Evolutionary conservation across 2,797 vertebrate species (phyloP), one percentile per base, ranked within the genome.

Genomic region (Acropternis orthonyx): DNA sequence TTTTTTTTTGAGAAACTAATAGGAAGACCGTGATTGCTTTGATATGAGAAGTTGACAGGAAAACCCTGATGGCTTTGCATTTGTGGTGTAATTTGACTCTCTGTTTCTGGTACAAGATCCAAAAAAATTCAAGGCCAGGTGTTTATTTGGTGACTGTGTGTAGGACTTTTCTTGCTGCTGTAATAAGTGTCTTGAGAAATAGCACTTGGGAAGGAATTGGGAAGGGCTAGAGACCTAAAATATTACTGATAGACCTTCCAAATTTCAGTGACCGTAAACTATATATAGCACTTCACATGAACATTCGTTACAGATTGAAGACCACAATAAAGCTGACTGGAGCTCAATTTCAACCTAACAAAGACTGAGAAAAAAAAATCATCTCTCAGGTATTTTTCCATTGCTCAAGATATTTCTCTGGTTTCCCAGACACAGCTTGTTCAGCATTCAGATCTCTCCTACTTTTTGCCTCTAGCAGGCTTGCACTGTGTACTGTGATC

Each of bases 151-250:
- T 56, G 37, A 55, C 10, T 71, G 4, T 55, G 12, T 55, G 9
- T 88, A 81, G 81, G 79, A 54, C 72, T 91, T 95, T 51, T 91
- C 71, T 95, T 90, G 46, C 80, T 85, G 15, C 36, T 92, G 14
- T 58, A 75, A 85, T 69, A 75, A 75, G 68, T 65, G 48, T 89
- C 59, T 72, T 90, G 36, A 43, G 48, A 92, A 94, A 73, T 63
- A 22, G 5, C 48, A 74, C 6, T 32, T 85, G 23, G 37, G n/a
- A 65, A 61, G 30, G 20, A 92, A 89, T 54, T 55, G 2, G 27
- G n/a, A 83, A 66, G 27, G 12, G 69, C 67, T 94, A 55, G 18
- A 74, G 48, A 74, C 43, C 15, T 67, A 49, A 84, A 92, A 89
- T 63, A 22, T 46, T 61, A 58, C 51, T 43, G 75, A 58, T 28